phyloP scores from a whole-genome alignment of 2,113 vertebrate genomes.

The Salvator merianae region DNA sequence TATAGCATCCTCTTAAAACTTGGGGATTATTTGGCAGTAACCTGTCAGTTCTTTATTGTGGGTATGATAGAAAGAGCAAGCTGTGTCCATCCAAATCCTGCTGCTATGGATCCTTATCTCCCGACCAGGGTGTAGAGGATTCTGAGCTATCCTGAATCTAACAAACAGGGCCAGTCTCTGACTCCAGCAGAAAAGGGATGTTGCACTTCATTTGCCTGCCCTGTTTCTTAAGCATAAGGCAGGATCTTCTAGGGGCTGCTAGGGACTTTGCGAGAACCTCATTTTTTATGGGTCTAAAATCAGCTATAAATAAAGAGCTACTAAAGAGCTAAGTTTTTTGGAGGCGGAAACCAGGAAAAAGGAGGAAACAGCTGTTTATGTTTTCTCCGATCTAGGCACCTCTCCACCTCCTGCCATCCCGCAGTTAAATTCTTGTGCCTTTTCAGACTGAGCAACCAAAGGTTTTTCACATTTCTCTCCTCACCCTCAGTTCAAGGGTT shows the following conservation, averaged over 20 bases:
- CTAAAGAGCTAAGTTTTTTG: too few relatives aligned
- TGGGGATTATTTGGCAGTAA: neutral
- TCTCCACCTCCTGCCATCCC: neutral
- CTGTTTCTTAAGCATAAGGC: neutral
- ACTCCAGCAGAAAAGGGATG: neutral
- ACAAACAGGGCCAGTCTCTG: neutral
- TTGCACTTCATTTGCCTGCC: neutral
- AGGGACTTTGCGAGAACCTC: too few relatives aligned
- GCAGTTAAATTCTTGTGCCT: neutral
- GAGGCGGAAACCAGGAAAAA: too few relatives aligned
- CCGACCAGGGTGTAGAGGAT: neutral
- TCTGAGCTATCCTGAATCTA: neutral
- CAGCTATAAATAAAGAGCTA: too few relatives aligned
- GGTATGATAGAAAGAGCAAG: neutral
- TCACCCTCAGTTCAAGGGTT: neutral
- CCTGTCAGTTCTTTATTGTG: neutral
- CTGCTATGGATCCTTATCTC: neutral
- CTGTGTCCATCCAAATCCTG: neutral
- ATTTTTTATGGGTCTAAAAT: too few relatives aligned
- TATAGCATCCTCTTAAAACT: neutral
- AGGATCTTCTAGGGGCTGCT: too few relatives aligned
- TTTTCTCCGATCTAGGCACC: too few relatives aligned
- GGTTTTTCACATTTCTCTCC: neutral
- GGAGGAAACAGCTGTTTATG: too few relatives aligned
- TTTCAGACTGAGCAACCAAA: too few relatives aligned